Evolutionary conservation across 2,113 vertebrate species (phyloP), one percentile per base, ranked within the genome.

Genomic region (Chaetodon auriga): DNA sequence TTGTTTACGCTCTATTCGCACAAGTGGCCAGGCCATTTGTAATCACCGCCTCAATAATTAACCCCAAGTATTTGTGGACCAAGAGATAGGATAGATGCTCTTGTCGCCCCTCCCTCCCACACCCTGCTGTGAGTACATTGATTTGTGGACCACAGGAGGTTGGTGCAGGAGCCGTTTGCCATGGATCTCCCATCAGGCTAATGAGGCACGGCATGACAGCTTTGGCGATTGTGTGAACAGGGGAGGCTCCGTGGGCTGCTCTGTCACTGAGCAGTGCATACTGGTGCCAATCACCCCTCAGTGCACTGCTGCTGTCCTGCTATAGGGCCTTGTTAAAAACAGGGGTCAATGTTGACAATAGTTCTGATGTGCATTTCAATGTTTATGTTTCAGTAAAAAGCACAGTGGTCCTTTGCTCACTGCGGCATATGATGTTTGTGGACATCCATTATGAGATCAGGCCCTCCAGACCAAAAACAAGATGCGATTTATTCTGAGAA

Each of bases 101-200:
- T 41, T 15, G 57, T 63, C 16, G 43, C 38, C 69, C 90, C 80
- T 82, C 68, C 58, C 77, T 82, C 69, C 72, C 53, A 75, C 79
- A 71, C 58, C 88, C 84, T 57, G 82, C 80, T 80, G 89, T 45
- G 88, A 84, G 63, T 53, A 54, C 90, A 93, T 92, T 92, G 92
- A 94, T 93, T 91, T 78, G 83, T 53, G 84, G 89, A 80, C 87
- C 69, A 68, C 13, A 7, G 75, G 84, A 89, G 87, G 92, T 90
- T 85, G 75, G 78, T 51, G 75, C 7, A 54, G 81, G 83, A 90
- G 85, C 62, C 43, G 64, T 74, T 76, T 68, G 88, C 87, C 83
- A 90, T 84, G 80, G 90, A 92, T 90, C 90, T 90, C 83, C 86
- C 85, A 90, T 93, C 89, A 90, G 81, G 87, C 89, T 92, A 94